Evolutionary conservation across 1,140 invertebrate genomes (phyloP).

Genomic region (Philopotamus ludificatus): DNA sequence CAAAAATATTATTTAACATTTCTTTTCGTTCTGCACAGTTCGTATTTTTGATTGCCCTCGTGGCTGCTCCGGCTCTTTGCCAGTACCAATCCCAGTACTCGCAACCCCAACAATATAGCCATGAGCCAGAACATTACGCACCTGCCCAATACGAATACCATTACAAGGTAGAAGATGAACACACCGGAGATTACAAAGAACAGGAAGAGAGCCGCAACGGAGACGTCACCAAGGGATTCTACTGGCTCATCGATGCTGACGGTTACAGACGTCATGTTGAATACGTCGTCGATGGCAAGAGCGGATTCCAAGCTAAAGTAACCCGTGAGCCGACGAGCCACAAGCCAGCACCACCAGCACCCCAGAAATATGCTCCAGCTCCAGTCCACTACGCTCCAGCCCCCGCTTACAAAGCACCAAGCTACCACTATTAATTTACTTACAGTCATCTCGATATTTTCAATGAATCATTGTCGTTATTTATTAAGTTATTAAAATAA

Average conservation of each 20-base stretch:
- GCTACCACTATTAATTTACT: neutral
- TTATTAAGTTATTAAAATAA: neutral
- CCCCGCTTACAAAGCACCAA: conserved; percentile 9
- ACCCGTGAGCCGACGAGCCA: conserved; percentile 41
- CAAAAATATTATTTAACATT: neutral
- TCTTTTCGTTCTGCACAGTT: neutral
- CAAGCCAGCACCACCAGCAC: neutral
- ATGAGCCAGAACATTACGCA: conserved; percentile 53
- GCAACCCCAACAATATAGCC: conserved; percentile 38
- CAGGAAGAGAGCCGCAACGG: conserved; percentile 47
- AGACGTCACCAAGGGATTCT: conserved; percentile 45
- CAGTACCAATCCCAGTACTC: conserved; percentile 43
- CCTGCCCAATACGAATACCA: conserved; percentile 59
- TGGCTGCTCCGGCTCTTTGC: conserved; percentile 18
- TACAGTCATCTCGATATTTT: neutral
- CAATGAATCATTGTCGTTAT: too few species aligned
- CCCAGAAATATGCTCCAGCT: conserved; percentile 21
- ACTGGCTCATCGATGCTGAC: conserved; percentile 48
- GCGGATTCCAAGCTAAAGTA: conserved; percentile 53
- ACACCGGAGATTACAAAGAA: conserved; percentile 62
- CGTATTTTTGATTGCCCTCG: conserved; percentile 9
- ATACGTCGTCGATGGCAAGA: conserved; percentile 49
- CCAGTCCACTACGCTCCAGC: conserved; percentile 34
- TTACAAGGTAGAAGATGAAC: conserved; percentile 60
- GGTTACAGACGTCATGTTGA: conserved; percentile 48